A percentile compares a stretch with the other conserved stretches of the same genome.
phyloP scores from a whole-genome alignment of 2,888 invertebrate genomes.

The Galeruca laticollis region DNA sequence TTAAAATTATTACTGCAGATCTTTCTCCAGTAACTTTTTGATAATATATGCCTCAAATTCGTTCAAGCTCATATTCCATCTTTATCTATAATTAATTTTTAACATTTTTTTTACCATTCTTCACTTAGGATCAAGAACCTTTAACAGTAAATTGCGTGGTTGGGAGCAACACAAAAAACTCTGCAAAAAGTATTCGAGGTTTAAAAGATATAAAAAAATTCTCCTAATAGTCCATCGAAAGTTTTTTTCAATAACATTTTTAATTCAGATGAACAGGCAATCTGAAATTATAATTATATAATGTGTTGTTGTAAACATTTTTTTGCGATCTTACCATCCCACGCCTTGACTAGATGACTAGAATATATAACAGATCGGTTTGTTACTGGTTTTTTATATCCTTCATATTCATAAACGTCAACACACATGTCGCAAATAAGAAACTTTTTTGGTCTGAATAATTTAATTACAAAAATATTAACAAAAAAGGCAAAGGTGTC shows the following conservation, averaged over 20 bases:
- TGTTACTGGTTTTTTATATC: neutral
- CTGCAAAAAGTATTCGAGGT: too few species aligned
- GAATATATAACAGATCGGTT: neutral
- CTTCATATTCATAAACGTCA: neutral
- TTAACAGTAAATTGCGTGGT: too few species aligned
- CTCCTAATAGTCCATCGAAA: neutral
- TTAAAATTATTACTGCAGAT: too few species aligned
- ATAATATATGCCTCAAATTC: too few species aligned
- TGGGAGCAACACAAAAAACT: too few species aligned
- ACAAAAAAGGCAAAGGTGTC: neutral
- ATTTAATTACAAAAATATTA: neutral
- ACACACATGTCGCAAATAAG: neutral
- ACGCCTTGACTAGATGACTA: neutral
- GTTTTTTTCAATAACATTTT: neutral
- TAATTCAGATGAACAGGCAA: too few species aligned
- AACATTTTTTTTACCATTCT: too few species aligned
- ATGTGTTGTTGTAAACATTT: neutral
- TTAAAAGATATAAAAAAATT: too few species aligned
- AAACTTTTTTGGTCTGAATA: neutral
- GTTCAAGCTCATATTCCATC: too few species aligned
- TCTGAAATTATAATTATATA: slow-evolving; percentile 2
- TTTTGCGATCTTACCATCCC: neutral
- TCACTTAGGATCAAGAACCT: too few species aligned
- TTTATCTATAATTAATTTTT: too few species aligned
- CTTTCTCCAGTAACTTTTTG: too few species aligned